phyloP scores from a whole-genome alignment of 2,113 vertebrate genomes.

The Archocentrus centrarchus region DNA sequence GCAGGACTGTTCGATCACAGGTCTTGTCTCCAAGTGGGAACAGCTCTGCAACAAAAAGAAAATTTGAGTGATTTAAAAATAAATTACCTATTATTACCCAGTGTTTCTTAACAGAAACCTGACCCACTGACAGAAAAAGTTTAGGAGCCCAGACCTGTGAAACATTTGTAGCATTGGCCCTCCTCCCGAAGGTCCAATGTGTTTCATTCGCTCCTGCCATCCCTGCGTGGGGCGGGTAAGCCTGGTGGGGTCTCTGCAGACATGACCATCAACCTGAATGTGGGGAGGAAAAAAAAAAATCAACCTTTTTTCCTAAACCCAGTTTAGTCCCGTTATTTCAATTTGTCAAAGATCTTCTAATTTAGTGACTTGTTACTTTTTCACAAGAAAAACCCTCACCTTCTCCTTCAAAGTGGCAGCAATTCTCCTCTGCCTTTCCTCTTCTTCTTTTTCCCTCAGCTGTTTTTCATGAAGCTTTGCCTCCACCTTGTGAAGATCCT shows the following conservation, averaged over 20 bases:
- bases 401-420: constrained; percentile 85
- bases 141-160: constrained; percentile 75
- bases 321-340: not conserved
- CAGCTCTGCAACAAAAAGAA: constrained; percentile 76
- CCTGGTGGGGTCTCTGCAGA: constrained; percentile 79
- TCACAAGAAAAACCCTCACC: constrained; percentile 70
- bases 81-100: not conserved
- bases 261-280: constrained; percentile 80
- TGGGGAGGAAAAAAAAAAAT: constrained; percentile 19
- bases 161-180: constrained; percentile 73
- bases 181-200: constrained; percentile 66
- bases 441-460: constrained; percentile 79
- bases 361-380: not conserved
- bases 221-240: constrained; percentile 81
- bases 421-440: constrained; percentile 83
- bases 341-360: not conserved
- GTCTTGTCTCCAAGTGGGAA: constrained; percentile 87
- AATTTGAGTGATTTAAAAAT: not conserved
- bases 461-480: constrained; percentile 82
- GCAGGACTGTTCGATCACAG: constrained; percentile 61
- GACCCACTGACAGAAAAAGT: not conserved
- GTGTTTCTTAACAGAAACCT: not conserved
- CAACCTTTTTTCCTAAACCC: not conserved
- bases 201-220: constrained; percentile 81
- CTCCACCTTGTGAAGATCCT: constrained; percentile 88